Base-by-base conservation (phyloP, 2,888 invertebrate species). In the Calliscelio sp. region DNA sequence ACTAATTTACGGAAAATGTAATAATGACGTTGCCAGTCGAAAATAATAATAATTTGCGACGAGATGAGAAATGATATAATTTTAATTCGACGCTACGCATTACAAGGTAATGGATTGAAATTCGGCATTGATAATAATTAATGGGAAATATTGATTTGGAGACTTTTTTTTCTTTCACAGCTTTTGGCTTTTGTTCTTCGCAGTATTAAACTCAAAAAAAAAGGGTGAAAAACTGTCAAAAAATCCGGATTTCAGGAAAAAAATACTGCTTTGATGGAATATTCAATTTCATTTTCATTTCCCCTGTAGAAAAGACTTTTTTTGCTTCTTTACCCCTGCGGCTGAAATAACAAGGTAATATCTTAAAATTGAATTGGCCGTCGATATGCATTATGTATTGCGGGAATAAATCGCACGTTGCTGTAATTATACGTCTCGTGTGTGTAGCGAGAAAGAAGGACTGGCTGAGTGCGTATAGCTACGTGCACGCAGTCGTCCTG, bases 321-420 rank as follows among this genome's bases (percentile, higher is more conserved):
- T 20, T 28, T 55, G 41, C n/a, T 22, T 10, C n/a, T 8, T 18
- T 28, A 10, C 46, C 24, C 8, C 24, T 16, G n/a, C 49, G 22
- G 16, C 44, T 20, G 14, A 49, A 75, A 63, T 53, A 75, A 75
- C 74, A 75, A 75, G 63, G 63, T 75, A 77, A 77, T 77, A 66
- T 57, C 57, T 66, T 61, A 61, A 79, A 79, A 79, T 79, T 79
- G 79, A 61, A 79, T 79, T 71, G 70, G 53, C 41, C 79, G 79
- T 79, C 78, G 53, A 78, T 79, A 79, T 79, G 79, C 79, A 79
- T 79, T 70, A 79, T 71, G 70, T 79, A 79, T 79, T 71, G 63
- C 70, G 63, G 63, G 63, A 32, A 70, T 79, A 79, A 79, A 79
- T 71, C 79, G 61, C 70, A 71, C 70, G 70, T 70, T 78, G 32